These are phyloP conservation scores for Gallinago media DNA, from an alignment of 2,113 vertebrate genomes.

Conservation along the genomic window DNA sequence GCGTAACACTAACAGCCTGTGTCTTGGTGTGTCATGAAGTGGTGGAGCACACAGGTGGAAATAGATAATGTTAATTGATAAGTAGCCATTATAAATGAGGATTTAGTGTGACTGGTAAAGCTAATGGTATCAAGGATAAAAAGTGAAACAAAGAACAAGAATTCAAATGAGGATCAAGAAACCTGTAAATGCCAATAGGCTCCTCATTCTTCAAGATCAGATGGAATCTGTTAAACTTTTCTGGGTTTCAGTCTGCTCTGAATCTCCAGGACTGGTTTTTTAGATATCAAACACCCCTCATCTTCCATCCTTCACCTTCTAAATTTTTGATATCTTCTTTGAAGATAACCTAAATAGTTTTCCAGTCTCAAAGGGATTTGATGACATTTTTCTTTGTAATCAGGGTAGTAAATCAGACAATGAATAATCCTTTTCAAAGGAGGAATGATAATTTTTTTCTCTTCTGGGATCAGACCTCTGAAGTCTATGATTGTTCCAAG, in stretches of 20 bases:
- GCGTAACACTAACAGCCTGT: background rate
- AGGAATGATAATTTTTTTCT: background rate
- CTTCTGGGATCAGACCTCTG: background rate
- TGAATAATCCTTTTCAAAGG: background rate
- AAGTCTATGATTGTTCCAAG: background rate
- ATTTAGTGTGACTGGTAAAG: background rate
- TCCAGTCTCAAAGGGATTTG: background rate
- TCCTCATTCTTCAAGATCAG: background rate
- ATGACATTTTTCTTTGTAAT: background rate
- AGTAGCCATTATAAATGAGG: background rate
- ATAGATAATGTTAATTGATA: background rate
- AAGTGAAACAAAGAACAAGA: background rate
- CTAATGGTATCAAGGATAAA: background rate
- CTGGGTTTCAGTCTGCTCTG: constrained; percentile 39
- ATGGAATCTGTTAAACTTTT: background rate
- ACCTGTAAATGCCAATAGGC: background rate
- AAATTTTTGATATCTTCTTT: background rate
- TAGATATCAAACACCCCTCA: background rate
- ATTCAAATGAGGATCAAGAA: background rate
- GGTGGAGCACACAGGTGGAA: background rate
- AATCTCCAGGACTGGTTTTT: background rate
- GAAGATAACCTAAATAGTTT: background rate
- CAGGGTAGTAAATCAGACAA: background rate
- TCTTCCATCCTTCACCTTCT: background rate
- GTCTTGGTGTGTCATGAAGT: background rate